phyloP scores from a whole-genome alignment of 2,888 invertebrate genomes.

The Microplitis manilae region DNA sequence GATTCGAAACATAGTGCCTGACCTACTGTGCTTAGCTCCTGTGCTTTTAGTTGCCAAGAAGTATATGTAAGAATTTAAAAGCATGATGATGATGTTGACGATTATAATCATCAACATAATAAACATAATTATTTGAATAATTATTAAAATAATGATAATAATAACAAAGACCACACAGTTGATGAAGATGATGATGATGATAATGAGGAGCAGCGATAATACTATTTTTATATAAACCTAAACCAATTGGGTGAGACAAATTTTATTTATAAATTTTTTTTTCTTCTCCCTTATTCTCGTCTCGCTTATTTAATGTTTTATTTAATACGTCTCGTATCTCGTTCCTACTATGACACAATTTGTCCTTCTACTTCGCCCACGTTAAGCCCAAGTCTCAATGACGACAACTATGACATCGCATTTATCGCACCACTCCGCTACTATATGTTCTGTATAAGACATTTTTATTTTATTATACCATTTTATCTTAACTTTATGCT shows the following conservation, averaged over 20 bases:
- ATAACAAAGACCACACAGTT: too few relatives aligned
- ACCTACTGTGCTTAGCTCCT: slow-evolving; percentile 55
- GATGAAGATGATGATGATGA: neutral
- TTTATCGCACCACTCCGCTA: neutral
- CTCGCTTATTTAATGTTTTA: slow-evolving; percentile 15
- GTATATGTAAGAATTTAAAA: neutral
- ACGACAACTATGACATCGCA: slow-evolving; percentile 18
- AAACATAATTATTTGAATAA: neutral
- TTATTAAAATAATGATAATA: neutral
- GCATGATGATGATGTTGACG: slow-evolving; percentile 23
- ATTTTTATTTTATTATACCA: too few relatives aligned
- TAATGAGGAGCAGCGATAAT: slow-evolving; percentile 24
- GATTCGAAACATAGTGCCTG: slow-evolving; percentile 54
- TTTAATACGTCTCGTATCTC: neutral
- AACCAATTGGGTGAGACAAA: slow-evolving; percentile 41
- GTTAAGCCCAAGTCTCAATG: neutral
- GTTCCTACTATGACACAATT: slow-evolving; percentile 16
- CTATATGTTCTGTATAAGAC: too few relatives aligned
- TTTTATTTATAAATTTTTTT: slow-evolving; percentile 38
- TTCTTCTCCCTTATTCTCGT: slow-evolving; percentile 17
- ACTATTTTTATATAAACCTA: slow-evolving; percentile 20
- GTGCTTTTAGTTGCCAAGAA: slow-evolving; percentile 46
- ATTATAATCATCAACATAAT: slow-evolving; percentile 21
- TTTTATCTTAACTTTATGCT: too few relatives aligned
- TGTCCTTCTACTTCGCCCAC: slow-evolving; percentile 19